Percentiles rank a stretch among this genome's conserved stretches.
Evolutionary conservation across 2,113 vertebrate genomes (phyloP).

Genomic region (Percina caprodes): DNA sequence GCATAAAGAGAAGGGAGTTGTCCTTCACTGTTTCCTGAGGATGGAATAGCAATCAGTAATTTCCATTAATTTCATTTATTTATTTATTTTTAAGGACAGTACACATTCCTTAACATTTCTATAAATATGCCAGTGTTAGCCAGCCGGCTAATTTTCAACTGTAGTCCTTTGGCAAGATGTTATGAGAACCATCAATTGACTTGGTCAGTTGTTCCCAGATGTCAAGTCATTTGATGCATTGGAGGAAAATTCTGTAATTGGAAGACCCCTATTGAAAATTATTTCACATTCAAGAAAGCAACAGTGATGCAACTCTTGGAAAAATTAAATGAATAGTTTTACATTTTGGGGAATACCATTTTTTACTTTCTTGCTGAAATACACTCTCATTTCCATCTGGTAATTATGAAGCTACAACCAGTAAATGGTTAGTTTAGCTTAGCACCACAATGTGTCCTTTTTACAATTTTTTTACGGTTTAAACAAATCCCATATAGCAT

Average conservation of each 20-base stretch:
- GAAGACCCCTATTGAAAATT: background rate
- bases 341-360: background rate
- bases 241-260: background rate
- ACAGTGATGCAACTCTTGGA: background rate
- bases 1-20: constrained; percentile 99
- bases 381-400: background rate
- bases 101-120: too few species aligned
- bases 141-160: too few species aligned
- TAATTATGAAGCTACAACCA: constrained; percentile 2
- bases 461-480: background rate
- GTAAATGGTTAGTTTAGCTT: background rate
- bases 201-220: background rate
- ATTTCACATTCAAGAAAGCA: constrained; percentile 1
- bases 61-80: too few species aligned
- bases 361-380: background rate
- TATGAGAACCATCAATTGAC: too few species aligned
- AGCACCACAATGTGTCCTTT: background rate
- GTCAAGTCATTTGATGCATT: background rate
- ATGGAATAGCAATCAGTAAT: constrained; percentile 22
- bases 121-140: too few species aligned
- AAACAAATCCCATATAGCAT: background rate
- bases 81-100: too few species aligned
- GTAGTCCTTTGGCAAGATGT: too few species aligned
- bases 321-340: constrained; percentile 11
- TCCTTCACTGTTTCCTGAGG: constrained; percentile 96